These are phyloP conservation scores for Callinectes sapidus DNA, from an alignment of 2,888 invertebrate species.

Conservation along the genomic window DNA sequence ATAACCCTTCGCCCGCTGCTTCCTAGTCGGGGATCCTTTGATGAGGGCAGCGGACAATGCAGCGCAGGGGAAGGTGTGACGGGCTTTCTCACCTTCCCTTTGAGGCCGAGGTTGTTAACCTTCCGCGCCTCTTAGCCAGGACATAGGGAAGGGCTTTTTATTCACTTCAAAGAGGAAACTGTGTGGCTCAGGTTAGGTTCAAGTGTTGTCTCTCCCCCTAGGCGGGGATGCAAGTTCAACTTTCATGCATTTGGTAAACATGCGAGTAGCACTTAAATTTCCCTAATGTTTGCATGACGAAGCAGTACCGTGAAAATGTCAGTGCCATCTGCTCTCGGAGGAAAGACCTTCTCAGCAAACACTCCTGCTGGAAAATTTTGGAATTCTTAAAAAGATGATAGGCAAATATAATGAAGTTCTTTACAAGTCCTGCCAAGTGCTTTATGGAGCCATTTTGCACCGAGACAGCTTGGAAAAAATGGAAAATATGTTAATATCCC, in stretches of 20 bases:
- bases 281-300: conserved; percentile 14
- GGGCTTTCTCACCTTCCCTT: conserved; percentile 15
- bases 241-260: neutral
- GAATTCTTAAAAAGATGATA: neutral
- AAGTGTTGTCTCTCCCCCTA: neutral
- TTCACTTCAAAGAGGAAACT: neutral
- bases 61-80: conserved; percentile 18
- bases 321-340: neutral
- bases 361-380: neutral
- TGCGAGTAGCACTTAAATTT: neutral
- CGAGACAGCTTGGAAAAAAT: neutral
- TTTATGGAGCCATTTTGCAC: neutral
- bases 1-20: conserved; percentile 3
- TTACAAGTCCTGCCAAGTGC: neutral
- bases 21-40: conserved; percentile 12
- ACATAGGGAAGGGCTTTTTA: neutral
- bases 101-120: conserved; percentile 4
- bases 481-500: neutral
- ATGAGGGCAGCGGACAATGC: neutral
- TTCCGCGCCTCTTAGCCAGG: neutral
- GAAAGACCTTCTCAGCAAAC: neutral
- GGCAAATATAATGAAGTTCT: neutral
- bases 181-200: neutral
- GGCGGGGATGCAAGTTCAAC: neutral
- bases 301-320: neutral